Base-by-base conservation (phyloP, 2,888 invertebrate genomes). In the Troides oblongomaculatus region DNA sequence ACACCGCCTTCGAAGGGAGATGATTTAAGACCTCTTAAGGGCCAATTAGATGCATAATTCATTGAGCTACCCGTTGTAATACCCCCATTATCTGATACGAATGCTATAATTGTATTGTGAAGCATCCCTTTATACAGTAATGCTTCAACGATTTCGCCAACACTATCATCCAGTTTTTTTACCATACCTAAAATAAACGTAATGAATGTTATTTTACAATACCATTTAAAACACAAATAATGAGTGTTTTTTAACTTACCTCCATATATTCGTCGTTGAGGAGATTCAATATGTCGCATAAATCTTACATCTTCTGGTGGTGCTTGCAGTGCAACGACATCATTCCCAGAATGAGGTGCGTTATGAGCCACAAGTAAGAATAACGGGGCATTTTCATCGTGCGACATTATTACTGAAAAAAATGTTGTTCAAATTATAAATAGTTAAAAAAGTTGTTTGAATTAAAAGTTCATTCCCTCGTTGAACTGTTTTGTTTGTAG, bases 11-110 rank as follows among this genome's bases (percentile, higher is more conserved):
- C 98, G 90, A 95, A 97, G 0, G 97, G 92, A 0, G 96, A 94
- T 81, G 95, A 93, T 87, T 98, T 98, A 80, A 80, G 74, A 59
- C 97, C 97, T 83, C 96, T 93, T 17, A 97, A 83, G n/a, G 97
- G 97, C 93, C 94, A 96, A 86, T 97, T 97, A 23, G 96, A 96
- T 14, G 95, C 97, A 64, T 94, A 94, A 85, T 97, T 98, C 64
- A 93, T 82, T 79, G 95, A 94, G 64, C 93, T 78, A 0, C 97
- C 97, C 69, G 93, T 89, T 0, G 97, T 95, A 64, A 97, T 96
- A 0, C 95, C 97, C 0, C 98, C 97, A 82, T 98, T 98, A 83
- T 98, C 99, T 17, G 97, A 96, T 75, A 96, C 94, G 82, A 98
- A 99, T 1, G 97, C 86, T 66, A 99, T 93, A 62, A 99, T 94